These are phyloP conservation scores for Trissolcus brochymenae DNA, from an alignment of 2,888 invertebrate genomes.

Conservation along the genomic window DNA sequence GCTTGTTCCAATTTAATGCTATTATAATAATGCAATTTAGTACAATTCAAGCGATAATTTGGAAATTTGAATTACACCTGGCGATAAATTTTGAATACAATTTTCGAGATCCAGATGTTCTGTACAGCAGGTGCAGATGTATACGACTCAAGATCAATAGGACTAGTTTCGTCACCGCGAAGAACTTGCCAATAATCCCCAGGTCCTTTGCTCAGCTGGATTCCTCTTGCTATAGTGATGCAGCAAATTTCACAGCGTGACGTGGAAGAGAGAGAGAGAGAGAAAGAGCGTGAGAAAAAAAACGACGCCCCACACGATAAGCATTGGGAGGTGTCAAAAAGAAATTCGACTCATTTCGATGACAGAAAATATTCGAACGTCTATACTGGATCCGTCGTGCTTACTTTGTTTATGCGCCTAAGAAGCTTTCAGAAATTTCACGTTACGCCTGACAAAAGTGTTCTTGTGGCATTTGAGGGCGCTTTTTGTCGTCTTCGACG, in stretches of 20 bases:
- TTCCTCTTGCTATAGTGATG: neutral
- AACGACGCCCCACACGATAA: too few species aligned
- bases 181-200: slow-evolving; percentile 23
- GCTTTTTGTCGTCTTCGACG: slow-evolving; percentile 23
- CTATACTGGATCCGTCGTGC: slow-evolving; percentile 28
- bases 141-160: slow-evolving; percentile 31
- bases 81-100: neutral
- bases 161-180: slow-evolving; percentile 6
- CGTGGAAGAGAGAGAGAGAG: neutral
- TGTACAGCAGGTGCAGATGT: neutral
- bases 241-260: slow-evolving; percentile 3
- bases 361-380: slow-evolving; percentile 7
- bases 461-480: slow-evolving; percentile 12
- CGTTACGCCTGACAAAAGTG: slow-evolving; percentile 15
- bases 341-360: slow-evolving; percentile 11
- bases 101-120: neutral
- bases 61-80: too few species aligned
- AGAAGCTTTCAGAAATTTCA: slow-evolving; percentile 18
- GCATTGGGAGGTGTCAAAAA: neutral
- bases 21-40: too few species aligned
- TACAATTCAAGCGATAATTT: too few species aligned
- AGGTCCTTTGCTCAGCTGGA: slow-evolving; percentile 10
- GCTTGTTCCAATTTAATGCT: too few species aligned
- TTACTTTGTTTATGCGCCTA: slow-evolving; percentile 28
- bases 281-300: too few species aligned